Base-by-base conservation (phyloP, 2,888 invertebrate genomes). In the Timandra comae region DNA sequence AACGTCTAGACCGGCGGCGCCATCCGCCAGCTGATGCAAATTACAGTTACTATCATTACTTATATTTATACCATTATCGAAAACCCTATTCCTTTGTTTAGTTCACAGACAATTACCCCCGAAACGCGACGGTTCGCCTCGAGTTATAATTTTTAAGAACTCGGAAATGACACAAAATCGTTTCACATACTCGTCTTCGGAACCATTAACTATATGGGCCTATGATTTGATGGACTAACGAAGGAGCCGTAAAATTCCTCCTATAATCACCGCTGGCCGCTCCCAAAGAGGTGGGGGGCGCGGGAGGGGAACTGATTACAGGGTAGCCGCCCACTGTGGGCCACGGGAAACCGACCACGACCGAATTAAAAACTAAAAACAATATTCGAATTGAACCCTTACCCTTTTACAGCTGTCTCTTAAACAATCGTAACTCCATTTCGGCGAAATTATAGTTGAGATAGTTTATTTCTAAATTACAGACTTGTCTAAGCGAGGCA, bases 141-240 rank as follows among this genome's bases (percentile, higher is more conserved):
- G 29, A 47, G 43, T 46, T 52, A 56, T 56, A 60, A 58, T 62
- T 58, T 60, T 53, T 47, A 49, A 43, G 43, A 37, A 53, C 42
- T 61, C 56, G 55, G 59, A 76, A 80, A 80, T 78, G 80, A 80
- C 76, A 80, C 60, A 57, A 69, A 75, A 75, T 72, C 58, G 73
- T 69, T 70, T 66, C 65, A 56, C 65, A 53, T 49, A 44, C 50
- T 45, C 52, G 58, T 65, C 60, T 60, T 52, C 59, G 54, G 54
- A 58, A 46, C 63, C 63, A 69, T 73, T 73, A 73, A 66, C 50
- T 52, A 51, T 58, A 52, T 63, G 63, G 68, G 55, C 68, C 81
- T 81, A 80, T 78, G 81, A 80, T 82, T 80, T 79, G 79, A 76
- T 63, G 74, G 64, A 52, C 73, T 81, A 80, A 84, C 80, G 79